Base-by-base conservation (phyloP, 1,140 invertebrate genomes). In the Micrasema minimum region DNA sequence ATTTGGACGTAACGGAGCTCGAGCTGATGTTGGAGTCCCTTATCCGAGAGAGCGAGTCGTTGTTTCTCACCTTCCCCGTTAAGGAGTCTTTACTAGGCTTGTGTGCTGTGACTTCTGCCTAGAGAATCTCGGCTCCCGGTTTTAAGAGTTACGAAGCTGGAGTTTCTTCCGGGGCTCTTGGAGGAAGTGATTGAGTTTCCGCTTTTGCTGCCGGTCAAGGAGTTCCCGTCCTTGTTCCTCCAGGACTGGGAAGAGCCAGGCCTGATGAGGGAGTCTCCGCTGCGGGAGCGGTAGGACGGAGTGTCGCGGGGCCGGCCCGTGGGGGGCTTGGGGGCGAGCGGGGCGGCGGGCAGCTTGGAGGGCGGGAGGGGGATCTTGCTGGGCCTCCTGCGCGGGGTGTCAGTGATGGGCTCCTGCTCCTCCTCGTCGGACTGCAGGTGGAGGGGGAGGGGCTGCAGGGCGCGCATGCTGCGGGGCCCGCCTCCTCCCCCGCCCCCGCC, bases 331-430 rank as follows among this genome's bases (percentile, higher is more conserved):
- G 85, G 85, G 12, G 85, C 82, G 37, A 82, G 79, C 69, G 78
- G 73, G 72, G 78, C 72, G 46, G 82, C 78, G 38, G 82, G 69
- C 26, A 65, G 61, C 59, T 84, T 85, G 72, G 84, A 83, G 18
- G 87, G 88, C 45, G 84, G 87, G 66, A 91, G 81, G 20, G 91
- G 91, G 66, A 92, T 92, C 77, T 90, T 90, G 81, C 90, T 90
- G 46, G 90, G 90, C 71, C 88, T 85, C 61, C 85, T 77, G 64
- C 85, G 84, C 75, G 85, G 87, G 59, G 83, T 87, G 72, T 84
- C 85, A 37, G 80, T 78, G 62, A 79, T 81, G 79, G 68, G 77
- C 53, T 69, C 62, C 59, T 74, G 48, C 73, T 64, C 69, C 88
- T 88, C 2, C 81, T 79, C 74, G 85, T 85, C 66, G 82, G 78